Evolutionary conservation across 2,888 invertebrate species (phyloP).

Genomic region (Sthenelais limicola): DNA sequence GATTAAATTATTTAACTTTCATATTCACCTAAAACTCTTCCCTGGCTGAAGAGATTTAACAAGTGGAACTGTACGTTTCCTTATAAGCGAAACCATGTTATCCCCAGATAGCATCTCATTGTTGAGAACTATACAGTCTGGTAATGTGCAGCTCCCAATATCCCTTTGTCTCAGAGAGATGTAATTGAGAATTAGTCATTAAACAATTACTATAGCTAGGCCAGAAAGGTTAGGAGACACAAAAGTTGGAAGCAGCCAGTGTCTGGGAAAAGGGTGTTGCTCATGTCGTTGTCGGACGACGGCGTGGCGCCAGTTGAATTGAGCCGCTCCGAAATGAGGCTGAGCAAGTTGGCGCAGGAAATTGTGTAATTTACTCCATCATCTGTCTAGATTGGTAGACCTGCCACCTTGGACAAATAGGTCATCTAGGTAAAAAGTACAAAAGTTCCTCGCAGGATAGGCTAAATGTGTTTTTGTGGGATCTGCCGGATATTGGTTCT

Average conservation of each 20-base stretch:
- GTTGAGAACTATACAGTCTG: neutral
- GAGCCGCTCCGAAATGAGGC: neutral
- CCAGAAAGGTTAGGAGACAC: neutral
- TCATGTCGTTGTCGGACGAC: neutral
- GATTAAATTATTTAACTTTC: too few species aligned
- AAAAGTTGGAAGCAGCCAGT: neutral
- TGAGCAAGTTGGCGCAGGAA: constrained; percentile 5
- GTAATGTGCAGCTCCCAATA: neutral
- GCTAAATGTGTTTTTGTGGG: neutral
- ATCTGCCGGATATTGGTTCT: neutral
- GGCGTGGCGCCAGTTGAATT: neutral
- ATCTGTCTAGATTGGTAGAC: neutral
- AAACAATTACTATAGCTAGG: constrained; percentile 15
- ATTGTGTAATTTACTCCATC: constrained; percentile 27
- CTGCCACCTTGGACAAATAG: neutral
- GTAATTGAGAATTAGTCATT: constrained; percentile 28
- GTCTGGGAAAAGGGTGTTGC: constrained; percentile 11
- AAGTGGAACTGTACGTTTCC: too few species aligned
- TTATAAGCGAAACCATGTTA: too few species aligned
- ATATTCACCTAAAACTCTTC: too few species aligned
- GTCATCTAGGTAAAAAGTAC: neutral
- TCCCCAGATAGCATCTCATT: neutral
- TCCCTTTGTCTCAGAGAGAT: neutral
- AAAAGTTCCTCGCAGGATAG: neutral
- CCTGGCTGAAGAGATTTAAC: too few species aligned